Conservation (phyloP, 2,113 vertebrate species). For the Naja naja region DNA sequence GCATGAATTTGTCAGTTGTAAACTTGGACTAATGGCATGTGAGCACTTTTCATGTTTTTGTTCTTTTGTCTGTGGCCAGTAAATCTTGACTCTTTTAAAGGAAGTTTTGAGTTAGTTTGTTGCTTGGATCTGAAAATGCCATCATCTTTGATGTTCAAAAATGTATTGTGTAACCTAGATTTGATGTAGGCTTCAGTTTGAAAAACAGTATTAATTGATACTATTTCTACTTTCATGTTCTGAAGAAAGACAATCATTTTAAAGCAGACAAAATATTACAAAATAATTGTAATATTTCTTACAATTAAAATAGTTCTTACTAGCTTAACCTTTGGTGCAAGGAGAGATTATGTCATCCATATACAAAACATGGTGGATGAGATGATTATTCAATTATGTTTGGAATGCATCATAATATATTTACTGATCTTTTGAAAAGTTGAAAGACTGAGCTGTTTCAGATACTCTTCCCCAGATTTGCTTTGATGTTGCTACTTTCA, state of each 20-base stretch:
- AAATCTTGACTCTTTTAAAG: not conserved
- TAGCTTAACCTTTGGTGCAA: not conserved
- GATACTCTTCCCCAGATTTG: not conserved
- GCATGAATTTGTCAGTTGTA: not conserved
- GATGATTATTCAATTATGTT: not conserved
- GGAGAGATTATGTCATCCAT: not conserved
- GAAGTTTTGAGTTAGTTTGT: not conserved
- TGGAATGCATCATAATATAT: not conserved
- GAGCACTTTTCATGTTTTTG: not conserved
- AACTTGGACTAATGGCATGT: not conserved
- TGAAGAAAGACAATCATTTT: not conserved
- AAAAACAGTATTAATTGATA: not conserved
- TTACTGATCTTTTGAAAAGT: not conserved
- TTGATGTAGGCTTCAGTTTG: not conserved
- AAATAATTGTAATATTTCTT: not conserved
- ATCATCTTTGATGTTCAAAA: not conserved
- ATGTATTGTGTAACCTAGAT: not conserved
- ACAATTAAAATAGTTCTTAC: not conserved
- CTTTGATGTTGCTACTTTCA: not conserved
- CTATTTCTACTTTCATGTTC: not conserved
- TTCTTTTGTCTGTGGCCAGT: not conserved
- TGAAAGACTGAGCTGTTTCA: not conserved
- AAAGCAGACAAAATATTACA: not conserved
- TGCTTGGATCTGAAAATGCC: not conserved
- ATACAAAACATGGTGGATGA: not conserved